These are phyloP conservation scores for Hystrix cristata DNA, from an alignment of 2,113 vertebrate species.

Conservation along the genomic window DNA sequence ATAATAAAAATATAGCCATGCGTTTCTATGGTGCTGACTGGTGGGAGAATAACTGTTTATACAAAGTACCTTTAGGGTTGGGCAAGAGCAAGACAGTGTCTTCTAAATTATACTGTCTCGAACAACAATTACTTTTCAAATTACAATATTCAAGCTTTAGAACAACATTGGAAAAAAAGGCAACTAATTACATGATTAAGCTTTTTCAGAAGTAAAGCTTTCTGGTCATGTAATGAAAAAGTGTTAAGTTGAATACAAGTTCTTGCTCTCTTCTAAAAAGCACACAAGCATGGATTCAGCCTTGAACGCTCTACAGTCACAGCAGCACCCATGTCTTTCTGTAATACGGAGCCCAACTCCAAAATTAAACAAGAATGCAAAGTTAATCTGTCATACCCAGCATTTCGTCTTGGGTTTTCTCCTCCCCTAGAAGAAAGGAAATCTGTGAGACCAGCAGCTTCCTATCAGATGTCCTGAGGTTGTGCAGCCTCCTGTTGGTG, in stretches of 20 bases:
- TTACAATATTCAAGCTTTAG: constrained; percentile 8
- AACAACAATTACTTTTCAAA: constrained; percentile 39
- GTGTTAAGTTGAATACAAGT: background rate
- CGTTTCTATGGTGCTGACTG: background rate
- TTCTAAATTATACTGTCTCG: background rate
- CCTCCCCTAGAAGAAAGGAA: background rate
- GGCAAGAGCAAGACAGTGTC: background rate
- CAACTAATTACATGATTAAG: constrained; percentile 39
- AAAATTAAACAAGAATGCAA: background rate
- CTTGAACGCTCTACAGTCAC: background rate
- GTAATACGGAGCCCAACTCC: background rate
- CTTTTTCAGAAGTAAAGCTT: constrained; percentile 50
- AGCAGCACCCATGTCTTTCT: background rate
- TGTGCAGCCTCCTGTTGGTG: background rate
- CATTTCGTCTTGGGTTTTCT: background rate
- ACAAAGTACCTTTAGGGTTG: constrained; percentile 2
- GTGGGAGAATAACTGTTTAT: background rate
- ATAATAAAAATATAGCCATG: background rate
- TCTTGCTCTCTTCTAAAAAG: background rate
- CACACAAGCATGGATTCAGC: background rate
- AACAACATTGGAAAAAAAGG: background rate
- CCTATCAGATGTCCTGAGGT: background rate
- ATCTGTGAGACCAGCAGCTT: background rate
- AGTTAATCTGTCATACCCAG: background rate
- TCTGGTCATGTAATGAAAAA: background rate